Conservation (phyloP, 2,888 invertebrate genomes). For the Petrophora chlorosata region DNA sequence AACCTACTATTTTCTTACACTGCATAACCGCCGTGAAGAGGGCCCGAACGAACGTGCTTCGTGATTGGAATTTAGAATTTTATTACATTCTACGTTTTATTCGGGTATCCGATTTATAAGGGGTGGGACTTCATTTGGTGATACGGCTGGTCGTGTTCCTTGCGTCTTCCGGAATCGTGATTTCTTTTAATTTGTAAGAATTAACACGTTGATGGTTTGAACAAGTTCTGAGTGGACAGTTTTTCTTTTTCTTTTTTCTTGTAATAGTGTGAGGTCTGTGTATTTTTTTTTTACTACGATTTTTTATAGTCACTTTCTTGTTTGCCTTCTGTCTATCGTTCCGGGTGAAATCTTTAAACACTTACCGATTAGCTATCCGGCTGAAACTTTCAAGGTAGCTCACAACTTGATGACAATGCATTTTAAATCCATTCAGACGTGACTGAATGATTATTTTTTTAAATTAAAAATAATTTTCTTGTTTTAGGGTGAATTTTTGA, state of each 20-base stretch:
- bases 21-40: slow-evolving; percentile 40
- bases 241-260: background rate
- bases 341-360: background rate
- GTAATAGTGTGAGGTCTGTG: no score
- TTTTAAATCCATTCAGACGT: no score
- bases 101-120: slow-evolving; percentile 40
- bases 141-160: slow-evolving; percentile 34
- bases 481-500: no score
- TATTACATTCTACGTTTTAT: slow-evolving; percentile 41
- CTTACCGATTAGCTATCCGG: background rate
- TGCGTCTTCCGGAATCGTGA: slow-evolving; percentile 11
- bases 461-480: no score
- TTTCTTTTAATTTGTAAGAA: background rate
- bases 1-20: background rate
- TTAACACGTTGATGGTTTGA: background rate
- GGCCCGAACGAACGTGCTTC: slow-evolving; percentile 47
- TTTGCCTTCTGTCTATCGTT: background rate
- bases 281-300: background rate
- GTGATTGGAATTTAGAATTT: slow-evolving; percentile 55
- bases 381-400: background rate
- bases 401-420: no score
- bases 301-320: background rate
- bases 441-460: no score
- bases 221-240: background rate
- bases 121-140: slow-evolving; percentile 37